Conservation (phyloP, 2,797 vertebrate genomes). For the Poliocrania exsul region DNA sequence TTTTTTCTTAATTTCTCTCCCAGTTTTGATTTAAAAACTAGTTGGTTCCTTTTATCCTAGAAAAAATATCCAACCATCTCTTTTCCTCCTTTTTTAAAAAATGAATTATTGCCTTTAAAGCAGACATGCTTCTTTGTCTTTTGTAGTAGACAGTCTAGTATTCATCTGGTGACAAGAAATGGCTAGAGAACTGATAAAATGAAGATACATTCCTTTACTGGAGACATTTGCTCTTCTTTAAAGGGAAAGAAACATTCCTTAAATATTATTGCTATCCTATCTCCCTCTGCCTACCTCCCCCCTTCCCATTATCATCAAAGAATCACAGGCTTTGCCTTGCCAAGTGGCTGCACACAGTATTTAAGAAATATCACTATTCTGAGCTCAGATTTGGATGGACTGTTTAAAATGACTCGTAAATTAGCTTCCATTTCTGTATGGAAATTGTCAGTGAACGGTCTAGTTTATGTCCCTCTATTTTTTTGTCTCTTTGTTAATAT, state of each 20-base stretch:
- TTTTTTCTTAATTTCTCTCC: conserved; percentile 51
- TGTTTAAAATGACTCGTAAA: conserved; percentile 6
- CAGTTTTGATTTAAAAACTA: conserved; percentile 20
- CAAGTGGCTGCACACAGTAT: not conserved
- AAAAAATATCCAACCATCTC: not conserved
- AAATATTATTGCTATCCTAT: not conserved
- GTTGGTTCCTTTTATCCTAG: not conserved
- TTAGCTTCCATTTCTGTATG: not conserved
- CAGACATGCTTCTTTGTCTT: not conserved
- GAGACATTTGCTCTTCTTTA: not conserved
- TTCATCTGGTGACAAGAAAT: conserved; percentile 1
- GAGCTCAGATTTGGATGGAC: not conserved
- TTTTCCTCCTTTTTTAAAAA: not conserved
- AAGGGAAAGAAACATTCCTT: not conserved
- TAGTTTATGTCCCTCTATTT: not conserved
- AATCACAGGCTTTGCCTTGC: not conserved
- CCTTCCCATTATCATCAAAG: not conserved
- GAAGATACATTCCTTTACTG: not conserved
- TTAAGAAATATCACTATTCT: conserved; percentile 3
- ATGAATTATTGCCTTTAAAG: not conserved
- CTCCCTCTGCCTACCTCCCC: not conserved
- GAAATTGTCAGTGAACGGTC: not conserved
- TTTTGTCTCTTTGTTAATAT: conserved; percentile 17
- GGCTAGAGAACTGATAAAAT: not conserved
- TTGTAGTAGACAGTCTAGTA: not conserved